A percentile compares a stretch with the other conserved stretches of the same genome.
Evolutionary conservation across 2,888 invertebrate genomes (phyloP).

Genomic region (Chrysomela aeneicollis): DNA sequence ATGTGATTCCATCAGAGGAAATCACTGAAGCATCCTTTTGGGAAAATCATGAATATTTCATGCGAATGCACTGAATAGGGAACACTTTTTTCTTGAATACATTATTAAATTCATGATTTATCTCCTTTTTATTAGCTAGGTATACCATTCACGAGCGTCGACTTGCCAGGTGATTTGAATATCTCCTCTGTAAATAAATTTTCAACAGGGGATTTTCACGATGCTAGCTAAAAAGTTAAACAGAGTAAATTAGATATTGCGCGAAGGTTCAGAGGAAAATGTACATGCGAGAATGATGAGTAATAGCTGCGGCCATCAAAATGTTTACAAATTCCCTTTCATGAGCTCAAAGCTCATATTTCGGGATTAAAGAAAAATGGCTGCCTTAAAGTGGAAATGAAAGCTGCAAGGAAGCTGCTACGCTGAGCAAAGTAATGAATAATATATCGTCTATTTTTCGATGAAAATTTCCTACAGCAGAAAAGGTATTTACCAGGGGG

Average conservation of each 20-base stretch:
- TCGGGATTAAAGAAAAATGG: constrained; percentile 11
- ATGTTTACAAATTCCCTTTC: constrained; percentile 4
- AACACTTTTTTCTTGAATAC: not conserved
- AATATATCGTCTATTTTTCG: too few relatives aligned
- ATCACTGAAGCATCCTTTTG: not conserved
- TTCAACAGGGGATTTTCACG: constrained; percentile 21
- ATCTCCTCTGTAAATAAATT: constrained; percentile 25
- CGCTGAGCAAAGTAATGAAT: constrained; percentile 20
- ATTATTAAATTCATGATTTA: constrained; percentile 24
- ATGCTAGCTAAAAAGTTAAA: constrained; percentile 29
- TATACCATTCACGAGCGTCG: constrained; percentile 13
- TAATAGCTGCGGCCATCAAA: constrained; percentile 25
- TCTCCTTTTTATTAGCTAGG: constrained; percentile 21
- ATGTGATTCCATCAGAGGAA: too few relatives aligned
- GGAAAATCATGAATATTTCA: not conserved
- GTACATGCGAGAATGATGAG: constrained; percentile 31
- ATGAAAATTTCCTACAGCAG: too few relatives aligned
- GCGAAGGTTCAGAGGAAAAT: constrained; percentile 19
- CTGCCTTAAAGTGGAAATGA: not conserved
- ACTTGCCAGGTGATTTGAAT: constrained; percentile 19
- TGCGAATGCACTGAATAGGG: not conserved
- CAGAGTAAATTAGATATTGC: constrained; percentile 36
- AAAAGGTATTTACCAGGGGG: too few relatives aligned
- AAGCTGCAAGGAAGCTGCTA: not conserved
- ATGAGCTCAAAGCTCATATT: constrained; percentile 11